phyloP scores from a whole-genome alignment of 2,888 invertebrate genomes.

The Epistrophe eligans region DNA sequence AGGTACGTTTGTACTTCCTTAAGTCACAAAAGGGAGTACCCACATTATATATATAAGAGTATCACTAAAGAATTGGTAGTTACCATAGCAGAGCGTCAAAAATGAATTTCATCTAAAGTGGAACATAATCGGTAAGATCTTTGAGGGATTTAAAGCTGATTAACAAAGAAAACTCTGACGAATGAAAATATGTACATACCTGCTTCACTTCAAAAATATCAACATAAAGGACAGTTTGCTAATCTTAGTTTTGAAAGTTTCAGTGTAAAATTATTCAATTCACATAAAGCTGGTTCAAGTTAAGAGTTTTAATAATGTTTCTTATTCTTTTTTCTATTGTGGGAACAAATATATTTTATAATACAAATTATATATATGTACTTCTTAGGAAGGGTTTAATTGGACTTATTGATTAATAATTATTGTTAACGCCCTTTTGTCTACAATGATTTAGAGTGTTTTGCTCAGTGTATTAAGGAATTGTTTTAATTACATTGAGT shows the following conservation, averaged over 20 bases:
- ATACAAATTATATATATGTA: too few species aligned
- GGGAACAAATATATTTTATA: too few species aligned
- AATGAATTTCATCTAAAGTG: conserved; percentile 38
- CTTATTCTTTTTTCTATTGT: neutral
- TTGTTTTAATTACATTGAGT: too few species aligned
- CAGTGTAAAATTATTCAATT: neutral
- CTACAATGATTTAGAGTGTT: too few species aligned
- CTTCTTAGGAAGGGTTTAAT: too few species aligned
- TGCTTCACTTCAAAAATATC: neutral
- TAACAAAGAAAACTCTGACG: conserved; percentile 16
- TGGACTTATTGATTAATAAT: too few species aligned
- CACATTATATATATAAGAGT: neutral
- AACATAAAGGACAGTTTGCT: neutral
- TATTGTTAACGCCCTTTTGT: too few species aligned
- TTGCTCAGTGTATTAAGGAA: too few species aligned
- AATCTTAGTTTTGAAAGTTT: neutral
- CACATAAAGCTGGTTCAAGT: neutral
- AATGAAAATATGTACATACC: neutral
- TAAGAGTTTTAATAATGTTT: neutral
- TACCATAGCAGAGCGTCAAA: conserved; percentile 32
- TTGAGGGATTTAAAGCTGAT: conserved; percentile 16
- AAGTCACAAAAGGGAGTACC: conserved; percentile 28
- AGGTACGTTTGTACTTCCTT: conserved; percentile 28
- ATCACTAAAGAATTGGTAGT: conserved; percentile 18
- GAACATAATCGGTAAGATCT: conserved; percentile 31